Base-by-base conservation (phyloP, 2,113 vertebrate species). In the Deroptyus accipitrinus region DNA sequence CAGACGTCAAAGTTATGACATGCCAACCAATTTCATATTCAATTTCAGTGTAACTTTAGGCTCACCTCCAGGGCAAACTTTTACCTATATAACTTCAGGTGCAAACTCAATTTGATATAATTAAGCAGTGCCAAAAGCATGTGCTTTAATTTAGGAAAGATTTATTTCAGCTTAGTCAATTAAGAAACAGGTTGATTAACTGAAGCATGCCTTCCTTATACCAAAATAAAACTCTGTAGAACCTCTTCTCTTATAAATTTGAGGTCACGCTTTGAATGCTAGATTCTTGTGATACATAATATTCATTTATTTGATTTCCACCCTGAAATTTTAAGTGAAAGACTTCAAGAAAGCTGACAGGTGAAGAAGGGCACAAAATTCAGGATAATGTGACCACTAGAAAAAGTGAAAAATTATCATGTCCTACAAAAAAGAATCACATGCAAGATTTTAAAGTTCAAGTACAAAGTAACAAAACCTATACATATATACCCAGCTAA, bases 81-180 rank as follows among this genome's bases (percentile, higher is more conserved):
- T 41, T 75, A 76, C 3, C 41, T 13, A 4, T 46, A 25, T 37
- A 69, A 67, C 49, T 85, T 69, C n/a, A 76, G 41, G 31, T 48
- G 12, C 9, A 85, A 73, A 73, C 83, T 91, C 54, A 80, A 77
- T 74, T 46, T 74, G 5, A 46, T 52, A 35, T 48, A 83, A 88
- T 63, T 66, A 90, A 69, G 7, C 37, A 80, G 10, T 88, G 9
- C 54, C 27, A 85, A 76, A 91, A 37, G 2, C 11, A 62, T 1
- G 0, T 59, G 42, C 14, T 83, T 95, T 86, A 83, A 67, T 63
- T 83, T 86, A 62, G 25, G 28, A 82, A 35, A 83, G 15, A 82
- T 77, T 92, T 80, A 94, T 88, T 93, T 92, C 33, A 44, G 15
- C 20, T 80, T 86, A 74, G 41, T 46, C 54, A 80, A 31, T 77